phyloP scores from a whole-genome alignment of 2,888 invertebrate species.

The Drosophila lutescens region DNA sequence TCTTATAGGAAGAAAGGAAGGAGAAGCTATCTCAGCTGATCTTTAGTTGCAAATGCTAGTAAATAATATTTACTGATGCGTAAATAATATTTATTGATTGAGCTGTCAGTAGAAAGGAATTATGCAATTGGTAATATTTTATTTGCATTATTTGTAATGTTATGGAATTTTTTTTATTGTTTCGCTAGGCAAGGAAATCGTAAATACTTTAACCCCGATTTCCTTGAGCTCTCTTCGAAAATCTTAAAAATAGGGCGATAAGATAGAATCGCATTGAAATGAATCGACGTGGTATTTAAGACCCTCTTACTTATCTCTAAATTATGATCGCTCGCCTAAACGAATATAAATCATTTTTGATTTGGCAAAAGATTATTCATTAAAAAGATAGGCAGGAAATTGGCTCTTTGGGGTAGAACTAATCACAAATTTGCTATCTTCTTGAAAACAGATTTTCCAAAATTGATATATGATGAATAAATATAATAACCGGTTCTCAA shows the following conservation, averaged over 20 bases:
- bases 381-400: conserved; percentile 3
- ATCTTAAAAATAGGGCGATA: conserved; percentile 19
- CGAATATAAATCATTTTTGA: conserved; percentile 33
- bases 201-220: conserved; percentile 16
- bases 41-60: background rate
- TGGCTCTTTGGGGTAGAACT: background rate
- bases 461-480: background rate
- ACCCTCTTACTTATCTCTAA: conserved; percentile 5
- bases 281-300: conserved; percentile 9
- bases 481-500: background rate
- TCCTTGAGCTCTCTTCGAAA: conserved; percentile 1
- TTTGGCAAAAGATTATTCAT: conserved; percentile 32
- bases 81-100: background rate
- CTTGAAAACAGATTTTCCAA: background rate
- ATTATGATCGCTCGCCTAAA: conserved; percentile 9
- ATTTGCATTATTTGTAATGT: background rate
- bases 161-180: background rate
- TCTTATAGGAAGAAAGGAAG: background rate
- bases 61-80: background rate
- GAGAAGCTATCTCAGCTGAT: background rate
- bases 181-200: background rate
- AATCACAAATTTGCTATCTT: background rate
- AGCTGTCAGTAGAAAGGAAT: background rate
- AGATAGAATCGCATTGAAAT: conserved; percentile 22
- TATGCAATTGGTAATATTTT: background rate